phyloP scores from a whole-genome alignment of 2,113 vertebrate species.

The Ceuthmochares aereus region DNA sequence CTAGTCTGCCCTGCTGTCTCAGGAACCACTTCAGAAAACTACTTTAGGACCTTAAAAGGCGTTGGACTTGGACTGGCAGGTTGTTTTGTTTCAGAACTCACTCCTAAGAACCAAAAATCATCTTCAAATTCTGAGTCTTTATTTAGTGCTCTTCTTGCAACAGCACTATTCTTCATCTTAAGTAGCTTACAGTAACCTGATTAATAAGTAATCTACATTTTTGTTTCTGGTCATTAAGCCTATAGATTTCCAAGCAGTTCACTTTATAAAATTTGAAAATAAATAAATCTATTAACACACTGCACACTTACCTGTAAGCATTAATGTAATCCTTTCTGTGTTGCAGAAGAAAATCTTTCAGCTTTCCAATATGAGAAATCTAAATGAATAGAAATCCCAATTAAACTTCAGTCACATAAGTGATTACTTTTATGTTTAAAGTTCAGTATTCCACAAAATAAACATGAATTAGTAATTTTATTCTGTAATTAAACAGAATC shows the following conservation, averaged over 20 bases:
- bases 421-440: background rate
- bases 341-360: slow-evolving; percentile 96
- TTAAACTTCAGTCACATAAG: background rate
- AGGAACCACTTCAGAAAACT: background rate
- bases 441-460: background rate
- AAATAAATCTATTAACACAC: background rate
- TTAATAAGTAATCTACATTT: background rate
- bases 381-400: slow-evolving; percentile 59
- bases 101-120: background rate
- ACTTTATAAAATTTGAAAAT: background rate
- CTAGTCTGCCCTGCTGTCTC: background rate
- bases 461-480: background rate
- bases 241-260: background rate
- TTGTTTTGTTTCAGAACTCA: background rate
- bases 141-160: background rate
- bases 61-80: accelerated
- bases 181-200: background rate
- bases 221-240: background rate
- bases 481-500: background rate
- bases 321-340: slow-evolving; percentile 97
- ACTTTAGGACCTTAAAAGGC: background rate
- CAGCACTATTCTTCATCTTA: background rate
- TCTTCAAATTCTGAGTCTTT: background rate
- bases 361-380: slow-evolving; percentile 95
- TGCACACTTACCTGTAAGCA: slow-evolving; percentile 84